Percentiles rank a stretch among this genome's conserved stretches.
Evolutionary conservation across 1,140 invertebrate species (phyloP).

Genomic region (Paralvinella palmiformis): DNA sequence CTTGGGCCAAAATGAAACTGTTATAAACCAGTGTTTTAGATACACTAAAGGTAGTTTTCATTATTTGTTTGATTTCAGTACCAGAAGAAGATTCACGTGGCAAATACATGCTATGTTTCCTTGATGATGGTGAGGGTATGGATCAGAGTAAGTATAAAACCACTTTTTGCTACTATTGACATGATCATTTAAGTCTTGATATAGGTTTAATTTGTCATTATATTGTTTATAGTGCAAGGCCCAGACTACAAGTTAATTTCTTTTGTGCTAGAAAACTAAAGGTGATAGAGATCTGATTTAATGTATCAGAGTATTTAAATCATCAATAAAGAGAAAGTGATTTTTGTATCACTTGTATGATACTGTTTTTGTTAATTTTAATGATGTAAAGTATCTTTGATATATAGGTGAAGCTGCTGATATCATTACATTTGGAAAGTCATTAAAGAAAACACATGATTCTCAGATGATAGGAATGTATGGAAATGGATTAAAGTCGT

Average conservation of each 20-base stretch:
- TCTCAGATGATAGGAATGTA: slow-evolving; percentile 51
- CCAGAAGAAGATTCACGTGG: slow-evolving; percentile 37
- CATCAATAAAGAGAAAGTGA: too few relatives aligned
- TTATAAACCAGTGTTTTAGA: not conserved
- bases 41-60: not conserved
- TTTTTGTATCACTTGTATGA: too few relatives aligned
- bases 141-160: slow-evolving; percentile 25
- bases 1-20: too few relatives aligned
- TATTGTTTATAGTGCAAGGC: too few relatives aligned
- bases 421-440: slow-evolving; percentile 51
- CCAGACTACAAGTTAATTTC: too few relatives aligned
- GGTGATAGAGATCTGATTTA: too few relatives aligned
- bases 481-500: slow-evolving; percentile 53
- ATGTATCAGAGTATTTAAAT: too few relatives aligned
- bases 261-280: too few relatives aligned
- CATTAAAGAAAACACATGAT: slow-evolving; percentile 42
- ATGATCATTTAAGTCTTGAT: too few relatives aligned
- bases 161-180: too few relatives aligned
- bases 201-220: too few relatives aligned
- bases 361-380: too few relatives aligned
- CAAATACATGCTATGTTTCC: slow-evolving; percentile 46
- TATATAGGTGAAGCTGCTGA: slow-evolving; percentile 47
- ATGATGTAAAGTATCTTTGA: not conserved
- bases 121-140: slow-evolving; percentile 52
- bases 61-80: slow-evolving; percentile 27